Base-by-base conservation (phyloP, 1,140 invertebrate genomes). In the Gonatopus flavifemur region DNA sequence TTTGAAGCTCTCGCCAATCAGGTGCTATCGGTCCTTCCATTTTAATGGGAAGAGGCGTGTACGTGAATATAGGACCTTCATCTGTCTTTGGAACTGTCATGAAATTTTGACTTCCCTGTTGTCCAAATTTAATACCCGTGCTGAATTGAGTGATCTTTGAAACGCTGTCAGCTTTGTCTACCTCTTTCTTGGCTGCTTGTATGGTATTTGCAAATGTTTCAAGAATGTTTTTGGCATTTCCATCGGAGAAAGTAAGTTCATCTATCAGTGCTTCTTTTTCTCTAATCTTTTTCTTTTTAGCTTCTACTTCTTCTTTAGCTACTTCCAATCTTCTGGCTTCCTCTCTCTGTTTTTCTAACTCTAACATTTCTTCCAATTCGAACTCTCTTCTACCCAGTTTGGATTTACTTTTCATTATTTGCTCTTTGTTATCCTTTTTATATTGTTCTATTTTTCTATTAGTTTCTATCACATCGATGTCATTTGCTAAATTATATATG, bases 381-480 rank as follows among this genome's bases (percentile, higher is more conserved):
- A 91, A 80, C 70, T 89, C 88, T 62, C 84, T 83, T 64, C 84
- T 79, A 43, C 86, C 86, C 13, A 88, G 69, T 70, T 85, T 86
- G 1, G 82, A 83, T 73, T 90, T 91, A 71, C 94, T 98, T 62
- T 91, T 94, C 57, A 88, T 81, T 50, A 98, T 98, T 41, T 86
- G 72, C 32, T 97, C 94, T 55, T 88, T 89, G 72, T 98, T 96
- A 56, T 96, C 92, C 53, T 87, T 91, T 73, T 94, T 96, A 74
- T 98, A 98, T 52, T 91, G 86, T 63, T 98, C 94, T 58, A 99
- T 96, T 67, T 82, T 87, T 68, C 89, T 91, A 69, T 94, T 94
- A 1, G 93, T 98, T 55, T 87, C 86, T 28, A 93, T 82, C 13
- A 96, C 80, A 76, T 98, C 92, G 48, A 96, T 89, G 68, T 95